phyloP scores from a whole-genome alignment of 2,113 vertebrate genomes.

The Chionodraco myersi region DNA sequence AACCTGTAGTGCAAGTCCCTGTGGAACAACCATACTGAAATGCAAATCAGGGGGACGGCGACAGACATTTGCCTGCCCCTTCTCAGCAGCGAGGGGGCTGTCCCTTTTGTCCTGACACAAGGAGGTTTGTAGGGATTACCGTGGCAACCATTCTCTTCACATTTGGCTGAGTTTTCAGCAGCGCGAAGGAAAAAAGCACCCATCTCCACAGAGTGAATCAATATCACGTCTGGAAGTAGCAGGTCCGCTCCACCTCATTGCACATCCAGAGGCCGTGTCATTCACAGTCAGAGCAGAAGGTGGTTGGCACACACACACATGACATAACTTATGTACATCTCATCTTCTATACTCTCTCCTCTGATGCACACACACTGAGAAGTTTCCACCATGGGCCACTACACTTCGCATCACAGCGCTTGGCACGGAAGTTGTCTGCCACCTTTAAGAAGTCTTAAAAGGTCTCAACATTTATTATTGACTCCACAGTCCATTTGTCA shows the following conservation, averaged over 20 bases:
- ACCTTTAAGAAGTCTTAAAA: slow-evolving; percentile 35
- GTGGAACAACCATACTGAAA: slow-evolving; percentile 71
- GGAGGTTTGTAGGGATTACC: slow-evolving; percentile 62
- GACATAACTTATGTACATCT: slow-evolving; percentile 1
- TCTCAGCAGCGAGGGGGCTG: slow-evolving; percentile 32
- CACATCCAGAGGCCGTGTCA: slow-evolving; percentile 72
- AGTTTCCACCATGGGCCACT: slow-evolving; percentile 20
- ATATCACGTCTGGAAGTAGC: slow-evolving; percentile 79
- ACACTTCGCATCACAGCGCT: slow-evolving; percentile 39
- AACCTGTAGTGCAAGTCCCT: slow-evolving; percentile 75
- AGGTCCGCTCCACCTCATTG: slow-evolving; percentile 75
- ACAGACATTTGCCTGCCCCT: slow-evolving; percentile 52
- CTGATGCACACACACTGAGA: neutral
- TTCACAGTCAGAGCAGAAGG: slow-evolving; percentile 66
- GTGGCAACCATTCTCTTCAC: slow-evolving; percentile 65
- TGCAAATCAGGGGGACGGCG: slow-evolving; percentile 70
- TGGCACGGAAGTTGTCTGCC: slow-evolving; percentile 50
- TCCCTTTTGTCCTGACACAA: slow-evolving; percentile 69
- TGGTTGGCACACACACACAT: slow-evolving; percentile 53
- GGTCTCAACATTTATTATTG: slow-evolving; percentile 53
- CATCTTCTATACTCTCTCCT: slow-evolving; percentile 3
- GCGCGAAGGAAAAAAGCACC: slow-evolving; percentile 29
- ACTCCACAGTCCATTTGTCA: slow-evolving; percentile 54
- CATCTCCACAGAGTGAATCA: slow-evolving; percentile 69
- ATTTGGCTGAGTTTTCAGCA: slow-evolving; percentile 71